A percentile compares a stretch with the other conserved stretches of the same genome.
These are phyloP conservation scores for Pedicia rivosa DNA, from an alignment of 2,888 invertebrate species.

Conservation along the genomic window DNA sequence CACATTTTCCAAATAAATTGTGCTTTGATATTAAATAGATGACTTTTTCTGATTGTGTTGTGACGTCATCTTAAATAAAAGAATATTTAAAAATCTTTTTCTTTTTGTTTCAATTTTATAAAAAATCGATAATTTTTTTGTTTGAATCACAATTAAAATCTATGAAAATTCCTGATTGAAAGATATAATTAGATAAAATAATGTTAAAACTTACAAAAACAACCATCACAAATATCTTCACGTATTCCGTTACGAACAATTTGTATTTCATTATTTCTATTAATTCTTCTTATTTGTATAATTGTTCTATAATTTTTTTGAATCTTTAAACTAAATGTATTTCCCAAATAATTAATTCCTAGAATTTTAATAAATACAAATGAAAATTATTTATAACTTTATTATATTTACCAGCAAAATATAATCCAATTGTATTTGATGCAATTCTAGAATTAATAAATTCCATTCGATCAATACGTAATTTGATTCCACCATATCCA, in stretches of 20 bases:
- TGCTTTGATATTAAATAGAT: no score
- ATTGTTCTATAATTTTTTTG: background rate
- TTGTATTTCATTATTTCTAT: background rate
- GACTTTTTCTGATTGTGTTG: background rate
- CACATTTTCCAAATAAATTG: no score
- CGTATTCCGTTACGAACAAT: background rate
- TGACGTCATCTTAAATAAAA: slow-evolving; percentile 8
- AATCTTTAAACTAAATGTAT: background rate
- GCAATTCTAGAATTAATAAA: background rate
- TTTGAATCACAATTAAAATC: no score
- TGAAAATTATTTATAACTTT: no score
- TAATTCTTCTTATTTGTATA: background rate
- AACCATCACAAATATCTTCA: slow-evolving; percentile 11
- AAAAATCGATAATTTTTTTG: background rate
- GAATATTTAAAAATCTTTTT: no score
- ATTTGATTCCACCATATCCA: background rate
- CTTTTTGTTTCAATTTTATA: background rate
- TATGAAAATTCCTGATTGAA: no score
- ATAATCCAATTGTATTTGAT: background rate
- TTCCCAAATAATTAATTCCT: background rate
- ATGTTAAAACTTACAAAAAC: slow-evolving; percentile 13
- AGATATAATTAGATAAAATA: no score
- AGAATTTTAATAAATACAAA: background rate
- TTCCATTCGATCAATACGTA: background rate
- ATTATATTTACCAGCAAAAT: no score